Evolutionary conservation across 2,888 invertebrate species (phyloP), one percentile per base, ranked within the genome.

Genomic region (Rhabditoides inermis): DNA sequence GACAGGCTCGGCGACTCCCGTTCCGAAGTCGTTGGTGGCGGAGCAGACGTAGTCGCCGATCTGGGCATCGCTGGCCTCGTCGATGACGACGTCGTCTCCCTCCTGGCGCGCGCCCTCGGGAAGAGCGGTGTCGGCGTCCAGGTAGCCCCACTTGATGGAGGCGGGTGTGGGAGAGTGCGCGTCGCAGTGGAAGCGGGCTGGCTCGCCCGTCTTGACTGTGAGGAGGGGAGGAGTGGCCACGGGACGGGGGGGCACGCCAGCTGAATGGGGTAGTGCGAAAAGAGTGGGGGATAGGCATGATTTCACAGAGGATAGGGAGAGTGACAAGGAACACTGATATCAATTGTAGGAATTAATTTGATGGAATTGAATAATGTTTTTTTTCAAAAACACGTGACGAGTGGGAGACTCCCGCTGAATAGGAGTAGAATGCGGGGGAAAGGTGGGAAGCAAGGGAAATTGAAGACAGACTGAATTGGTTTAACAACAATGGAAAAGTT

Each of bases 111-210:
- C 72, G 18, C 65, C 72, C 12, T 62, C 64, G 3, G 67, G 71
- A 32, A 74, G 60, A 20, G 64, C 57, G 30, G 63, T 59, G 49
- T 66, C 56, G 35, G 53, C 55, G 6, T 56, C 55, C 12, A 50
- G 46, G 55, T 51, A 63, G 27, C 65, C 67, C 73, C 73, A 73
- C 32, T 58, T 61, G 49, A 73, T 57, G 20, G 59, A 56, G 27
- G 73, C 73, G 2, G 68, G 68, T 5, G 70, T 61, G 35, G 57
- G 56, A 37, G 69, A 68, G 55, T 70, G 57, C 5, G 72, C 63
- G 40, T 65, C 67, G 54, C 74, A 74, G 54, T 72, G 61, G 66
- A 74, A 73, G 15, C 65, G 60, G 37, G 70, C 75, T 26, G 69
- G 72, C 28, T 63, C 60, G 22, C 73, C 71, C 20, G 61, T 61